Conservation (phyloP, 2,113 vertebrate species). For the Ia io region DNA sequence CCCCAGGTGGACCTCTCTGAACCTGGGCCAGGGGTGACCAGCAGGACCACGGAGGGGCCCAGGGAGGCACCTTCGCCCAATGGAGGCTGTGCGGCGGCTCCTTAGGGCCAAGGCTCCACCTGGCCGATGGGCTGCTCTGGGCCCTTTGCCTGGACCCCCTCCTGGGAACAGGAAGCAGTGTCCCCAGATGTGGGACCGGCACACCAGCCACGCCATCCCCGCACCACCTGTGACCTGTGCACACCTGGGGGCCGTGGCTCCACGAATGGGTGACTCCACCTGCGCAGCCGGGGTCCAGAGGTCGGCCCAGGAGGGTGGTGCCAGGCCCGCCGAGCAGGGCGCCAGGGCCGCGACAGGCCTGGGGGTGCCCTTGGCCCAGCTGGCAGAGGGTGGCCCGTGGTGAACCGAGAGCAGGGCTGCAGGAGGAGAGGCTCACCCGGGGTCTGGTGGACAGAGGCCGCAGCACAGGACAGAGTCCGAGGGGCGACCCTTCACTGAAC, state of each 20-base stretch:
- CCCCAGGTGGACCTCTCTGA: neutral
- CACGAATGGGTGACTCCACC: neutral
- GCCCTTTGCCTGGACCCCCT: neutral
- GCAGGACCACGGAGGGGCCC: no score
- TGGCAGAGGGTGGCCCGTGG: neutral
- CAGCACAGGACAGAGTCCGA: neutral
- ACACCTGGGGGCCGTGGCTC: neutral
- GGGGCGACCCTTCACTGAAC: neutral
- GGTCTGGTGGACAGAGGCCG: neutral
- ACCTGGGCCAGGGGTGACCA: neutral
- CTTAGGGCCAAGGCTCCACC: neutral
- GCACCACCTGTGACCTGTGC: neutral
- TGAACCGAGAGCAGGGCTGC: neutral
- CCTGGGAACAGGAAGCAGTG: neutral
- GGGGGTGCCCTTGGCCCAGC: neutral
- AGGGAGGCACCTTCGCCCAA: neutral
- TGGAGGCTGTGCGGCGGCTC: neutral
- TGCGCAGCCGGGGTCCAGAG: neutral
- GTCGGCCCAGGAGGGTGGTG: neutral
- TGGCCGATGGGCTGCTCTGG: neutral
- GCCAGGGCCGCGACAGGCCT: neutral
- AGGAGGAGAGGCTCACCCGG: no score
- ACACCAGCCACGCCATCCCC: neutral
- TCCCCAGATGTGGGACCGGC: fast-evolving
- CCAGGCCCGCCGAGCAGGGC: neutral